Evolutionary conservation across 2,888 invertebrate species (phyloP).

Genomic region (Melipona beecheii): DNA sequence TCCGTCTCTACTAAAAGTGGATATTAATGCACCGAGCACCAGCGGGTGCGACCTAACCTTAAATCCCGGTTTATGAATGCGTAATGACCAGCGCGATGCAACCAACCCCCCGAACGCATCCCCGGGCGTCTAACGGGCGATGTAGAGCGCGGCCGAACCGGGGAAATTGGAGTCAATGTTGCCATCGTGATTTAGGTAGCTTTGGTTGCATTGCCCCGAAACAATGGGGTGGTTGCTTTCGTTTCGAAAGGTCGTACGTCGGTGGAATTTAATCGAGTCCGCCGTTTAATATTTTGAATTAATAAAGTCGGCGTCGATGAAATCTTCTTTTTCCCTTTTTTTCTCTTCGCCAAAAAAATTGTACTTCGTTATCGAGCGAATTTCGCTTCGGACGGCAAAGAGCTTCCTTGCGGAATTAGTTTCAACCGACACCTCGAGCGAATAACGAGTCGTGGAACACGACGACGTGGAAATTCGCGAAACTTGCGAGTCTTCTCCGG

Average conservation of each 20-base stretch:
- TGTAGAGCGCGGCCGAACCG: slow-evolving; percentile 45
- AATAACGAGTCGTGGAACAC: not conserved
- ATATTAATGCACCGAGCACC: slow-evolving; percentile 76
- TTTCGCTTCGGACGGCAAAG: not conserved
- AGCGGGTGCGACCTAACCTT: slow-evolving; percentile 74
- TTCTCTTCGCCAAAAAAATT: not conserved
- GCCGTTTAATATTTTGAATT: not conserved
- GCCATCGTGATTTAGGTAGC: slow-evolving; percentile 27
- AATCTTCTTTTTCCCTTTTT: not conserved
- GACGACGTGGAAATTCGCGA: not conserved
- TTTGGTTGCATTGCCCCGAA: slow-evolving; percentile 2
- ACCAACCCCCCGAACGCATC: slow-evolving; percentile 61
- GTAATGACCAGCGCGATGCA: slow-evolving; percentile 72
- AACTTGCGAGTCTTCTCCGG: not conserved
- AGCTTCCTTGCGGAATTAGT: not conserved
- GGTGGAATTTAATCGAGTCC: slow-evolving; percentile 7
- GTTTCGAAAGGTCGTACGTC: not conserved
- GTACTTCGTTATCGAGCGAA: not conserved
- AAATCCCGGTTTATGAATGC: slow-evolving; percentile 79
- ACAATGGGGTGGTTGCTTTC: not conserved
- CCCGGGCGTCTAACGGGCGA: slow-evolving; percentile 34
- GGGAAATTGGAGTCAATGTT: slow-evolving; percentile 65
- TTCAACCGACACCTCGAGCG: not conserved
- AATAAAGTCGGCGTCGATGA: not conserved
- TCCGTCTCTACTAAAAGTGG: slow-evolving; percentile 73